A percentile compares a stretch with the other conserved stretches of the same genome.
Conservation (phyloP, 2,888 invertebrate species). For the Calliopum simillimum region DNA sequence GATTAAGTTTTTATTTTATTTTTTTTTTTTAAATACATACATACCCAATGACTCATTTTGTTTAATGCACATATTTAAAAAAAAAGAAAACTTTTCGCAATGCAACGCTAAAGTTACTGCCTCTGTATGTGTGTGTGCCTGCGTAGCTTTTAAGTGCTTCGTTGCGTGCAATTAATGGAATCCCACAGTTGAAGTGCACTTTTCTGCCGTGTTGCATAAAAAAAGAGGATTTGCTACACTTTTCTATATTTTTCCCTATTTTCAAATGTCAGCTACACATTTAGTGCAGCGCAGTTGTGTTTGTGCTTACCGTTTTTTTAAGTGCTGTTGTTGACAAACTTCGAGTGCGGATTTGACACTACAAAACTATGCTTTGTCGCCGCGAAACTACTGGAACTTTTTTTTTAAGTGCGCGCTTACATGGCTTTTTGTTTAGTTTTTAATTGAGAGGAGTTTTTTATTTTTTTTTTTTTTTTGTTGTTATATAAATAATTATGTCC, state of each 20-base stretch:
- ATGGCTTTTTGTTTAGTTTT: neutral
- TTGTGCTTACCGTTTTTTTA: neutral
- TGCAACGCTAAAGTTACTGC: too few species aligned
- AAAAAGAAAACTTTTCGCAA: too few species aligned
- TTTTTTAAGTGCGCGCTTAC: neutral
- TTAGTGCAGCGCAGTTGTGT: neutral
- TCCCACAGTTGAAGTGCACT: neutral
- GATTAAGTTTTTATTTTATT: too few species aligned
- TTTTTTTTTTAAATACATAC: too few species aligned
- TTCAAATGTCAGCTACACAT: neutral
- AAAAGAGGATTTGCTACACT: neutral
- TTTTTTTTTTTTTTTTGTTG: neutral
- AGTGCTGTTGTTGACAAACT: neutral
- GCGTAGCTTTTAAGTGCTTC: neutral
- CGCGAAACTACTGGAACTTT: neutral
- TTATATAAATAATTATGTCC: neutral
- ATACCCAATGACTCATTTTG: too few species aligned
- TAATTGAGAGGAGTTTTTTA: too few species aligned
- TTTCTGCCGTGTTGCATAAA: neutral
- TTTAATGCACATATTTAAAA: too few species aligned
- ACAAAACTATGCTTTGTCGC: conserved; percentile 4
- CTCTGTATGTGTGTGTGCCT: too few species aligned
- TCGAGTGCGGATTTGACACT: neutral
- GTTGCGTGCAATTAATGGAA: conserved; percentile 3
- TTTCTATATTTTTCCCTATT: neutral